A percentile compares a stretch with the other conserved stretches of the same genome.
Evolutionary conservation across 2,888 invertebrate genomes (phyloP).

Genomic region (Prosopocoilus inquinatus): DNA sequence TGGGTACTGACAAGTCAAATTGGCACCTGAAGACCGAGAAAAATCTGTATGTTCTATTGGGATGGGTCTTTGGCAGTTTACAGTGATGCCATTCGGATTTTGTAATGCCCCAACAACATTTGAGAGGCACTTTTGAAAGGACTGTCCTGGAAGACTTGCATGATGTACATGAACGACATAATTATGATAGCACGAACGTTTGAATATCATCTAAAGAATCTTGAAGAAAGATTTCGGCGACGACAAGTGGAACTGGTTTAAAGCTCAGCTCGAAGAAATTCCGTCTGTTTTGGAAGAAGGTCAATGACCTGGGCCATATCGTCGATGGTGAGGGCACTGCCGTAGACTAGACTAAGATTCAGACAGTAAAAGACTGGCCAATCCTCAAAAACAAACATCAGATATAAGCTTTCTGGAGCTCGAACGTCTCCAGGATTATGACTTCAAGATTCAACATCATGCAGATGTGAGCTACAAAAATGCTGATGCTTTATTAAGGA

Average conservation of each 20-base stretch:
- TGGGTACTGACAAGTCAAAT: too few relatives aligned
- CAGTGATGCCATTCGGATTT: too few relatives aligned
- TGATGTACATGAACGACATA: too few relatives aligned
- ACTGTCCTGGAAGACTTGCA: too few relatives aligned
- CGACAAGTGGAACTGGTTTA: not conserved
- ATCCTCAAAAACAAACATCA: conserved; percentile 6
- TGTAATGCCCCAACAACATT: too few relatives aligned
- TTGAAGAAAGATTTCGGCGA: not conserved
- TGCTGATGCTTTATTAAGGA: not conserved
- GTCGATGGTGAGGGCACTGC: conserved; percentile 1
- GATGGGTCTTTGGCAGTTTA: conserved; percentile 17
- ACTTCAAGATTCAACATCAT: conserved; percentile 33
- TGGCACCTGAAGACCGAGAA: too few relatives aligned
- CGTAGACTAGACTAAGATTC: not conserved
- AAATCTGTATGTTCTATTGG: too few relatives aligned
- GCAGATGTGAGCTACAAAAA: not conserved
- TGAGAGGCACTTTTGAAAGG: too few relatives aligned
- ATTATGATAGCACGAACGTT: too few relatives aligned
- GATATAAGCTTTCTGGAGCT: conserved; percentile 24
- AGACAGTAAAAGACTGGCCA: conserved; percentile 4
- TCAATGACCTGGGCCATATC: conserved; percentile 6
- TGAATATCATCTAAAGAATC: not conserved
- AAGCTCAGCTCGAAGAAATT: conserved; percentile 6
- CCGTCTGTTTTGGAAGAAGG: conserved; percentile 1
- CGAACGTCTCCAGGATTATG: conserved; percentile 25